Percentiles rank a stretch among this genome's conserved stretches.
These are phyloP conservation scores for Sterna hirundo DNA, from an alignment of 2,113 vertebrate species.

Conservation along the genomic window DNA sequence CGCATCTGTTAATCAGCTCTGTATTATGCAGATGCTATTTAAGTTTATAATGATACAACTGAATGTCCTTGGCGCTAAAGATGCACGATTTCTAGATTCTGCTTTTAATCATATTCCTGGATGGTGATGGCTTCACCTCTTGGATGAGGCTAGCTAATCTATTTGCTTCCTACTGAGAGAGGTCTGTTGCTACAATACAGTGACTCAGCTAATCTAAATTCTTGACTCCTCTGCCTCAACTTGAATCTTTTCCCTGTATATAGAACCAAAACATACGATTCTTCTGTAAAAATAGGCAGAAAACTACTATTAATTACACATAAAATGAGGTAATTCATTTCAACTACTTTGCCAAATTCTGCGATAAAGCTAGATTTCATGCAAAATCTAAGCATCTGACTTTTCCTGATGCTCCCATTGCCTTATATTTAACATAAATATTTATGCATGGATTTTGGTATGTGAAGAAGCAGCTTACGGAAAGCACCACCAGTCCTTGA, in stretches of 20 bases:
- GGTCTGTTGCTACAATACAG: background rate
- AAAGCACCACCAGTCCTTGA: background rate
- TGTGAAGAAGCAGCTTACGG: background rate
- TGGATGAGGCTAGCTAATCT: background rate
- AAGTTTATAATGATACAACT: background rate
- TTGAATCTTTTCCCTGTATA: background rate
- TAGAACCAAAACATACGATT: background rate
- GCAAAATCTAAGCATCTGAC: background rate
- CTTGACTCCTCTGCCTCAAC: background rate
- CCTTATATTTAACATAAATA: background rate
- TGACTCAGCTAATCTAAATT: conserved; percentile 27
- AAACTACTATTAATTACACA: background rate
- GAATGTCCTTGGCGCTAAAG: background rate
- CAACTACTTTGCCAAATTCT: background rate
- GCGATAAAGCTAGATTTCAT: background rate
- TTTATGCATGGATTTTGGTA: background rate
- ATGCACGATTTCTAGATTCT: background rate
- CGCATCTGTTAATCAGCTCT: background rate
- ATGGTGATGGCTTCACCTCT: background rate
- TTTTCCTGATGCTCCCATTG: background rate
- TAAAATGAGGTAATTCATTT: background rate
- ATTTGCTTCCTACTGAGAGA: background rate
- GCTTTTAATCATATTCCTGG: background rate
- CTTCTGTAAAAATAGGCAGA: background rate
- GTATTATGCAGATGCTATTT: background rate